Evolutionary conservation across 2,797 vertebrate species (phyloP).

Genomic region (Anniella stebbinsi): DNA sequence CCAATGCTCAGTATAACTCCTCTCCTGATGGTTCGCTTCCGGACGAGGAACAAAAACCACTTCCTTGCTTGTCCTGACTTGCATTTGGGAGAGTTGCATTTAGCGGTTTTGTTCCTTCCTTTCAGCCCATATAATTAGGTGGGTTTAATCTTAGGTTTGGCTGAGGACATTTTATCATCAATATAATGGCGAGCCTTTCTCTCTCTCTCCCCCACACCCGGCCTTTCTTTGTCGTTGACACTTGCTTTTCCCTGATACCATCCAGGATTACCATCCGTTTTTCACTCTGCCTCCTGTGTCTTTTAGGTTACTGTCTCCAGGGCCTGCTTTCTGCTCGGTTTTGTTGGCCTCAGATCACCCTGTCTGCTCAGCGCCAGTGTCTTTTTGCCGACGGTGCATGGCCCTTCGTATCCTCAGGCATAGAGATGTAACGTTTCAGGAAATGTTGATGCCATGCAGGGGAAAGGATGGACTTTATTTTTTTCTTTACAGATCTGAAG

Average conservation of each 20-base stretch:
- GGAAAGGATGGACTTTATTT: too few species aligned
- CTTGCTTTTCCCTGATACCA: too few species aligned
- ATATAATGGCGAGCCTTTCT: not conserved
- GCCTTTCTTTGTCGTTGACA: not conserved
- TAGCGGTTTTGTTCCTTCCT: constrained; percentile 21
- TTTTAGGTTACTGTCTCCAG: not conserved
- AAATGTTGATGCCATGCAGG: too few species aligned
- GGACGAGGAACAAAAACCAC: too few species aligned
- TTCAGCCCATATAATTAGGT: not conserved
- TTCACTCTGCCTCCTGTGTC: too few species aligned
- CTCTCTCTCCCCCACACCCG: too few species aligned
- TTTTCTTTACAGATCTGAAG: too few species aligned
- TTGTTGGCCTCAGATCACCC: not conserved
- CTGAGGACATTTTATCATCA: not conserved
- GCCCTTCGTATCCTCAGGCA: not conserved
- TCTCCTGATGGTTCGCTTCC: not conserved
- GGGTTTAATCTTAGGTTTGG: not conserved
- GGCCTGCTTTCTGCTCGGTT: too few species aligned
- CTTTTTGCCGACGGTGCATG: not conserved
- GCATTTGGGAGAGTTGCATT: not conserved
- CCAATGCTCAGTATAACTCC: not conserved
- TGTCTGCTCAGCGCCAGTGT: not conserved
- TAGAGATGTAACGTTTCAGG: too few species aligned
- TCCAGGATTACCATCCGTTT: too few species aligned
- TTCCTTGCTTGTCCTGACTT: not conserved